Base-by-base conservation (phyloP, 2,113 vertebrate species). In the Sinocyclocheilus grahami region DNA sequence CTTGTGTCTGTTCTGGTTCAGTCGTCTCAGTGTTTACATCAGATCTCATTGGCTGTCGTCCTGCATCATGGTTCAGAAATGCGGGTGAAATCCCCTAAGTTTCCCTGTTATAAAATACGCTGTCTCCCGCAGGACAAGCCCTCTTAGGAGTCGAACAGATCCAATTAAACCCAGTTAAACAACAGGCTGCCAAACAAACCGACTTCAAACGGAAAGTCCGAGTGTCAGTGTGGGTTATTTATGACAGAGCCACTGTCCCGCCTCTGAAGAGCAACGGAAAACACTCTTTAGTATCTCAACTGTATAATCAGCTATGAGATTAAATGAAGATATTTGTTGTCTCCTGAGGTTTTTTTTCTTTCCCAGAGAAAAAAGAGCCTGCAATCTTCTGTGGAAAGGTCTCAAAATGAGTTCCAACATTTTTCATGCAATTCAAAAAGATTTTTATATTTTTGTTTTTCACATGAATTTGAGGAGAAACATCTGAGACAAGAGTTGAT, bases 101-200 rank as follows among this genome's bases (percentile, higher is more conserved):
- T 88, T 86, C 84, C 84, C 63, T 48, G 46, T 12, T 12, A 48
- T 48, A 48, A 11, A 48, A 48, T 11, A 12, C 46, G 3, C 42
- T 11, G 9, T 46, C 46, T 92, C 91, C 90, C 72, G 83, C 86
- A 72, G 80, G 91, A 89, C 89, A 92, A 93, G 92, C 93, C 82
- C 83, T 58, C 79, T 75, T 87, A 90, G 92, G 92, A 93, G 89
- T 93, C 12, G 42, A 63, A 62, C 10, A 65, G 74, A 71, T 83
- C 30, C 78, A 48, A 60, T 75, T 80, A 85, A 78, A 51, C 10
- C 81, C 30, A 42, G 42, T 53, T 62, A 24, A 84, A 58, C 76
- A 37, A 78, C 53, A 78, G 27, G 39, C 48, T 12, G 46, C 48
- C 46, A 79, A 67, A 71, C 37, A 78, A 48, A 51, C 18, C 24